Conservation (phyloP, 2,797 vertebrate species). For the Serranus cabrilla region DNA sequence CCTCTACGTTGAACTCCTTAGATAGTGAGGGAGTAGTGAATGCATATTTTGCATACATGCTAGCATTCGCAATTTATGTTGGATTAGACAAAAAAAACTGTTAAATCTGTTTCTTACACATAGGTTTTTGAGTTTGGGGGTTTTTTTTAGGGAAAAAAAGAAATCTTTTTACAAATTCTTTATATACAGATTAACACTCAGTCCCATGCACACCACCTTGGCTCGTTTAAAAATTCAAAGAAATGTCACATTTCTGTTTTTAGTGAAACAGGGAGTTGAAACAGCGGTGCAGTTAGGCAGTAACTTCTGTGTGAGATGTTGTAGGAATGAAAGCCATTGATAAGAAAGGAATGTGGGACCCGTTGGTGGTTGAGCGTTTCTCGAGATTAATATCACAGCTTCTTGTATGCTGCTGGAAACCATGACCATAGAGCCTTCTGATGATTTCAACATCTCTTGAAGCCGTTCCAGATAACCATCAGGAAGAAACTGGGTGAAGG, state of each 20-base stretch:
- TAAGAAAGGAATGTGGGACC: conserved; percentile 67
- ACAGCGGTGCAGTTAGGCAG: neutral
- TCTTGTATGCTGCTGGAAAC: conserved; percentile 44
- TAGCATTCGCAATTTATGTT: no score
- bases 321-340: conserved; percentile 54
- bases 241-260: neutral
- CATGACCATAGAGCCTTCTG: conserved; percentile 29
- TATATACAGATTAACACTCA: no score
- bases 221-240: neutral
- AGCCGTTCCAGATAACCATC: conserved; percentile 55
- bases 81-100: no score
- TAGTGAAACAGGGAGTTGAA: neutral
- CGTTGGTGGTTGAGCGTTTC: conserved; percentile 49
- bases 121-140: no score
- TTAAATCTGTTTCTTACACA: no score
- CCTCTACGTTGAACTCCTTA: no score
- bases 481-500: conserved; percentile 31
- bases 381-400: conserved; percentile 60
- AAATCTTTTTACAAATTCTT: no score
- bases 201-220: neutral
- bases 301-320: conserved; percentile 3
- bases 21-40: no score
- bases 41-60: no score
- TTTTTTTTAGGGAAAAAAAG: no score
- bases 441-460: conserved; percentile 53